These are phyloP conservation scores for Mamestra brassicae DNA, from an alignment of 2,888 invertebrate species.

Conservation along the genomic window DNA sequence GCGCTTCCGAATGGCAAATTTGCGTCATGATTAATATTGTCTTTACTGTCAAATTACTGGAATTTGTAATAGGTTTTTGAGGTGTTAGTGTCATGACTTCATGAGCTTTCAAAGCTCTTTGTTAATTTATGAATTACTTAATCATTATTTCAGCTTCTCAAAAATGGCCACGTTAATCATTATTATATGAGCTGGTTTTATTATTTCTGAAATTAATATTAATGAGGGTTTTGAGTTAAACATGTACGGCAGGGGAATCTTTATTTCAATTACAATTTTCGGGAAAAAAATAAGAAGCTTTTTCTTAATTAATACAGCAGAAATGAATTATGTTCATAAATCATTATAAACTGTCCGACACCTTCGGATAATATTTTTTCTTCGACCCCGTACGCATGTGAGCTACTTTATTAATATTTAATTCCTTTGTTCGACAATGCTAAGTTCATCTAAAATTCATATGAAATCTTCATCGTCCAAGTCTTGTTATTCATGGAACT, in stretches of 20 bases:
- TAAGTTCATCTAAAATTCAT: constrained; percentile 61
- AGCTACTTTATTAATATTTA: constrained; percentile 60
- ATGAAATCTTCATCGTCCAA: constrained; percentile 53
- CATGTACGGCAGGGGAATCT: neutral
- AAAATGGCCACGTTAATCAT: constrained; percentile 2
- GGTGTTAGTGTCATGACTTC: neutral
- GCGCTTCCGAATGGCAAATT: constrained; percentile 66
- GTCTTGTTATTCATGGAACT: constrained; percentile 51
- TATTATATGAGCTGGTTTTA: neutral
- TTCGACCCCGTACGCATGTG: constrained; percentile 31
- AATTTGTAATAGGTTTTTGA: constrained; percentile 20
- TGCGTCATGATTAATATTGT: constrained; percentile 57
- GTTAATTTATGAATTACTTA: neutral
- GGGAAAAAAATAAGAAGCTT: neutral
- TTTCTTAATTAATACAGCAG: constrained; percentile 17
- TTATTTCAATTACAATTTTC: neutral
- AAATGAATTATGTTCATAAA: constrained; percentile 42
- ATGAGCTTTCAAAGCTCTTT: neutral
- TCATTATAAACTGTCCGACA: constrained; percentile 37
- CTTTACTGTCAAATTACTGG: constrained; percentile 43
- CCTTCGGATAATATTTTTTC: constrained; percentile 41
- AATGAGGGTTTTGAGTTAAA: constrained; percentile 12
- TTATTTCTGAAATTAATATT: constrained; percentile 28
- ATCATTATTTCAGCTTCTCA: neutral
- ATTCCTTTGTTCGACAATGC: constrained; percentile 62